Evolutionary conservation across 2,113 vertebrate genomes (phyloP).

Genomic region (Bothrops jararaca): DNA sequence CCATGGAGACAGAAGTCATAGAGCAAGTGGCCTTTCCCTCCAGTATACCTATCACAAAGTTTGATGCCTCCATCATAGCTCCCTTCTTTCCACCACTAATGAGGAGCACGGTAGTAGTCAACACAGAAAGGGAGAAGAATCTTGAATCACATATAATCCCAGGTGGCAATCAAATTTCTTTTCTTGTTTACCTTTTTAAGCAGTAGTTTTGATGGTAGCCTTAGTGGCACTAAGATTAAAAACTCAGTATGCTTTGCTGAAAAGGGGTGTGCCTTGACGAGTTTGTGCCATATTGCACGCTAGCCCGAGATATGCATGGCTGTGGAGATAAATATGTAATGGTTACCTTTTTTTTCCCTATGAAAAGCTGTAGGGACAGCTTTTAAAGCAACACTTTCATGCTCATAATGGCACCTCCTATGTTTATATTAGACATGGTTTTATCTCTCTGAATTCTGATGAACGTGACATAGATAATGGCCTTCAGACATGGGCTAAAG

Average conservation of each 20-base stretch:
- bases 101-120: slow-evolving; percentile 85
- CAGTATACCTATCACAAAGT: slow-evolving; percentile 90
- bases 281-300: neutral
- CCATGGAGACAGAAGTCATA: slow-evolving; percentile 94
- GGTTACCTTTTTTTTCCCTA: neutral
- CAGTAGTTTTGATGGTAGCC: neutral
- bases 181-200: neutral
- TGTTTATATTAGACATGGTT: neutral
- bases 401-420: neutral
- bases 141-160: slow-evolving; percentile 63
- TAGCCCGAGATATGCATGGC: neutral
- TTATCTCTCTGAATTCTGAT: neutral
- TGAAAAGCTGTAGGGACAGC: neutral
- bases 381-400: neutral
- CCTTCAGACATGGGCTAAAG: neutral
- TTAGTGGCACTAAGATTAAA: neutral
- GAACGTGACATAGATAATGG: too few species aligned
- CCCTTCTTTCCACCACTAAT: slow-evolving; percentile 95
- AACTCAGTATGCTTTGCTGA: neutral
- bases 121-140: slow-evolving; percentile 94
- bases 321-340: neutral
- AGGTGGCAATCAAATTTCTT: slow-evolving; percentile 62
- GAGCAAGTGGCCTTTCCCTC: slow-evolving; percentile 92
- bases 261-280: neutral
- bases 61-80: slow-evolving; percentile 94